phyloP scores from a whole-genome alignment of 1,140 invertebrate genomes.

The Acromyrmex heyeri region DNA sequence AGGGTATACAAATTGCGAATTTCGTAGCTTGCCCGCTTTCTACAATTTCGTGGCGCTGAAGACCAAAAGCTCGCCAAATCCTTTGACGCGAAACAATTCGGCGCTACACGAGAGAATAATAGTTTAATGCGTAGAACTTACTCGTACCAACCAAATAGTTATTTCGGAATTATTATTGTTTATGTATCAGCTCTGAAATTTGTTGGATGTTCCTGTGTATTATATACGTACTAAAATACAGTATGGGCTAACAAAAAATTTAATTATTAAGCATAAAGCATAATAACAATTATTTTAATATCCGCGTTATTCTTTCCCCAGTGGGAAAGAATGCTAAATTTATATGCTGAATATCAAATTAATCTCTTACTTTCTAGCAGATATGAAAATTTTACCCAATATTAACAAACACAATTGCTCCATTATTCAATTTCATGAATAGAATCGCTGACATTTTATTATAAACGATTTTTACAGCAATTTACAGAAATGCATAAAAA shows the following conservation, averaged over 20 bases:
- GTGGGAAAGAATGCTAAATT: neutral
- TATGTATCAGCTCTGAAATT: neutral
- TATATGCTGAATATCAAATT: neutral
- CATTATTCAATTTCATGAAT: neutral
- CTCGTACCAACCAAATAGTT: neutral
- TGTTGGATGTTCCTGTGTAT: neutral
- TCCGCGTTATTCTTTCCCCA: neutral
- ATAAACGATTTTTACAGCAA: neutral
- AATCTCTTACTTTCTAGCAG: neutral
- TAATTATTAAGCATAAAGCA: neutral
- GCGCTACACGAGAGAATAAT: neutral
- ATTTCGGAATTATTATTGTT: slow-evolving; percentile 8
- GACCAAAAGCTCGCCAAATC: slow-evolving; percentile 35
- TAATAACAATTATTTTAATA: slow-evolving; percentile 7
- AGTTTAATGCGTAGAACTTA: slow-evolving; percentile 39
- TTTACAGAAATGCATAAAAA: neutral
- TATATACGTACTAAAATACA: neutral
- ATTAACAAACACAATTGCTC: slow-evolving; percentile 7
- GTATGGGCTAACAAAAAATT: neutral
- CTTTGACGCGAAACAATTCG: slow-evolving; percentile 51
- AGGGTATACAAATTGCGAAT: slow-evolving; percentile 54
- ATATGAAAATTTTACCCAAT: neutral
- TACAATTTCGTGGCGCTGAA: slow-evolving; percentile 49
- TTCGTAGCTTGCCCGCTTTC: slow-evolving; percentile 44
- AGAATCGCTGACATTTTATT: neutral